phyloP scores from a whole-genome alignment of 1,140 invertebrate species.

The Oedothorax gibbosus region DNA sequence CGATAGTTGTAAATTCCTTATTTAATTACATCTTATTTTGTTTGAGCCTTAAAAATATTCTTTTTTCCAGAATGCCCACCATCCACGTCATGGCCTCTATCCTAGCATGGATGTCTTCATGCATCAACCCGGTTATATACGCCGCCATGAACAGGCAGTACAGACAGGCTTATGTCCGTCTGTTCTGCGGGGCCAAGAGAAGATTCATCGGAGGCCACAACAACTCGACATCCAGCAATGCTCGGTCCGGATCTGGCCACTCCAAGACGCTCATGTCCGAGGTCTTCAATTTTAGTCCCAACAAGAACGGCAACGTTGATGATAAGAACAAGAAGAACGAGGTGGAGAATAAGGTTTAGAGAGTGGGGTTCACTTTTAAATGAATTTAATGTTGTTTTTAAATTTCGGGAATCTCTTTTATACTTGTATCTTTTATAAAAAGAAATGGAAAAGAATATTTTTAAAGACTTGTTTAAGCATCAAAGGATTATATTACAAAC shows the following conservation, averaged over 20 bases:
- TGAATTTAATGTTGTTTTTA: too few species aligned
- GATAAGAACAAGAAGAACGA: slow-evolving; percentile 30
- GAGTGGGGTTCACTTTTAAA: too few species aligned
- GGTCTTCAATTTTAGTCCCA: slow-evolving; percentile 46
- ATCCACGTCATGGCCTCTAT: slow-evolving; percentile 73
- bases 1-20: too few species aligned
- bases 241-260: slow-evolving; percentile 28
- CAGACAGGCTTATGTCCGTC: slow-evolving; percentile 78
- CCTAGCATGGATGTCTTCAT: slow-evolving; percentile 73
- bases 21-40: not conserved
- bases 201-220: not conserved
- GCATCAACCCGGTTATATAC: slow-evolving; percentile 76
- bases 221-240: slow-evolving; percentile 11
- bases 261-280: slow-evolving; percentile 58
- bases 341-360: slow-evolving; percentile 18
- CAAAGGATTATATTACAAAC: too few species aligned
- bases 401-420: too few species aligned
- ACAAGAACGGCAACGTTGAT: slow-evolving; percentile 13
- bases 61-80: slow-evolving; percentile 76
- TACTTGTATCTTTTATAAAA: too few species aligned
- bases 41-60: not conserved
- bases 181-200: slow-evolving; percentile 50
- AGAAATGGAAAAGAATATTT: too few species aligned
- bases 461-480: too few species aligned
- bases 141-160: slow-evolving; percentile 91